These are phyloP conservation scores for Timema cristinae DNA, from an alignment of 2,888 invertebrate species.

Conservation along the genomic window DNA sequence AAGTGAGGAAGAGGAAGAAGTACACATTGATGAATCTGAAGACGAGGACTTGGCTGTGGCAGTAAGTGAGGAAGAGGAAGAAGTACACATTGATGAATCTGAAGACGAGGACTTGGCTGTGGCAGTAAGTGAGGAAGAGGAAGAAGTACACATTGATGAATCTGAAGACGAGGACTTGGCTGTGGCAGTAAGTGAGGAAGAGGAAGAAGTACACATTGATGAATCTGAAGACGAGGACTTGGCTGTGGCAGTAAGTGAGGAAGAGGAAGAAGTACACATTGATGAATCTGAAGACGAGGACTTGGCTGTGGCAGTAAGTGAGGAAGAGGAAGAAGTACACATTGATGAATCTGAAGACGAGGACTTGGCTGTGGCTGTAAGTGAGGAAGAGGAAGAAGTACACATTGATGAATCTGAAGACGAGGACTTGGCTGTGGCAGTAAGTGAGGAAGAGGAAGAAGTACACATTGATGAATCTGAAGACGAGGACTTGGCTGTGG, in stretches of 20 bases:
- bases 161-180: background rate
- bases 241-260: background rate
- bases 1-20: background rate
- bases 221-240: background rate
- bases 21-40: background rate
- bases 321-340: background rate
- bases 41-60: background rate
- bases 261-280: background rate
- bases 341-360: background rate
- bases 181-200: background rate
- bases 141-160: background rate
- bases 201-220: background rate
- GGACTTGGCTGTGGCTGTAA: background rate
- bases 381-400: background rate
- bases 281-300: background rate
- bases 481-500: background rate
- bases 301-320: background rate
- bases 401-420: background rate
- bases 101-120: background rate
- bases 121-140: background rate
- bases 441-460: background rate
- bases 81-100: background rate
- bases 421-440: no score
- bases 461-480: background rate
- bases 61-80: background rate